Percentiles rank a stretch among this genome's conserved stretches.
Evolutionary conservation across 2,888 invertebrate species (phyloP).

Genomic region (Tethea ocularis): DNA sequence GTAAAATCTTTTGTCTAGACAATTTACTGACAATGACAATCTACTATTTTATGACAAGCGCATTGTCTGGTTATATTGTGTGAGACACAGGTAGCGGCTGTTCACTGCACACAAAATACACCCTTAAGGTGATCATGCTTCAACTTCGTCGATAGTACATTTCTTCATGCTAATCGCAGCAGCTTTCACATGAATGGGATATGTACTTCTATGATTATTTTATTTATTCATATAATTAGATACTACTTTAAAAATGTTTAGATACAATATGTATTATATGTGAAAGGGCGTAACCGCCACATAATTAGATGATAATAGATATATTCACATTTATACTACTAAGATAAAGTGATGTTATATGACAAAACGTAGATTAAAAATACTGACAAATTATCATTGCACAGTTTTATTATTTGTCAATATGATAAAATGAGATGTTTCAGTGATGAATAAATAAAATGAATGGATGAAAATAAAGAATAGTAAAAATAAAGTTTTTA

Average conservation of each 20-base stretch:
- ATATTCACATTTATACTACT: not conserved
- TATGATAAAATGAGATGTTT: not conserved
- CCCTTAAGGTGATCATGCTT: too few species aligned
- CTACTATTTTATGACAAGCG: too few species aligned
- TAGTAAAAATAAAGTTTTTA: not conserved
- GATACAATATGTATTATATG: conserved; percentile 6
- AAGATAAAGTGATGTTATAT: conserved; percentile 16
- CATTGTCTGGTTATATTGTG: too few species aligned
- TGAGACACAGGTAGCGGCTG: too few species aligned
- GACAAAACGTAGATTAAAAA: conserved; percentile 5
- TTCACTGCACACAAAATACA: too few species aligned
- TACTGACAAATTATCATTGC: not conserved
- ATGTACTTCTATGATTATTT: not conserved
- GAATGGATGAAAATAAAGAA: not conserved
- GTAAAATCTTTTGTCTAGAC: too few species aligned
- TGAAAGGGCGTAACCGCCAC: conserved; percentile 5
- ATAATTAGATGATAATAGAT: conserved; percentile 5
- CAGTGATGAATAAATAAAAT: not conserved
- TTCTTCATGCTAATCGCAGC: not conserved
- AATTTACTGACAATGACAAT: too few species aligned
- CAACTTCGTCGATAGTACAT: too few species aligned
- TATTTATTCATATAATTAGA: not conserved
- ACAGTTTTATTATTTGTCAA: not conserved
- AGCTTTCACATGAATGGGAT: not conserved
- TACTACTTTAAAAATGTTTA: conserved; percentile 8